phyloP scores from a whole-genome alignment of 2,888 invertebrate species.

The Conistra vaccinii region DNA sequence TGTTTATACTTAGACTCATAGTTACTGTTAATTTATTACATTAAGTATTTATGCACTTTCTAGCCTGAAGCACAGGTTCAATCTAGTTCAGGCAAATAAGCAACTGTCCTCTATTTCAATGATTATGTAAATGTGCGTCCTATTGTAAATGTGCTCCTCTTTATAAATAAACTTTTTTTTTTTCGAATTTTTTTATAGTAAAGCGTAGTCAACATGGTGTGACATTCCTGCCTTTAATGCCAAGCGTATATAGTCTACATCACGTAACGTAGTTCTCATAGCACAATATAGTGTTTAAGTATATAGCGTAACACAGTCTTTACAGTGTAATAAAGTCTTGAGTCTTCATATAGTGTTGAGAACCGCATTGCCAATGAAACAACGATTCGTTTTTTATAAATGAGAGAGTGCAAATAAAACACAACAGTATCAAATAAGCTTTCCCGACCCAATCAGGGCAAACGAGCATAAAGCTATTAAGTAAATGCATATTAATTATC shows the following conservation, averaged over 20 bases:
- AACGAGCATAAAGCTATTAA: conserved; percentile 55
- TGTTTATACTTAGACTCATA: too few species aligned
- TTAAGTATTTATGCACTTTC: too few species aligned
- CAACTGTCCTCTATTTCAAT: too few species aligned
- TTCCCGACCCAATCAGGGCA: conserved; percentile 41
- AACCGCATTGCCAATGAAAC: background rate
- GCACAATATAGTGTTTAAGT: background rate
- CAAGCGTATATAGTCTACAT: background rate
- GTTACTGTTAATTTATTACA: too few species aligned
- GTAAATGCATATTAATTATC: conserved; percentile 62
- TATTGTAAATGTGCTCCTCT: too few species aligned
- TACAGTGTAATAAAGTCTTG: conserved; percentile 19
- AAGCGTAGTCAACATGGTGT: background rate
- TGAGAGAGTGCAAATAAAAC: conserved; percentile 22
- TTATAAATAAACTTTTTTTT: too few species aligned
- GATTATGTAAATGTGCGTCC: too few species aligned
- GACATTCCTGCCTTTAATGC: background rate
- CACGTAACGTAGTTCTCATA: background rate
- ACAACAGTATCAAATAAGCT: conserved; percentile 19
- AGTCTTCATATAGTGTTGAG: background rate
- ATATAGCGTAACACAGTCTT: background rate
- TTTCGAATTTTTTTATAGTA: too few species aligned
- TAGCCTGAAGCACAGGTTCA: too few species aligned
- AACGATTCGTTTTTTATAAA: background rate
- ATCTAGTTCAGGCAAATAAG: too few species aligned